Conservation (phyloP, 2,888 invertebrate species). For the Orthosia cruda region DNA sequence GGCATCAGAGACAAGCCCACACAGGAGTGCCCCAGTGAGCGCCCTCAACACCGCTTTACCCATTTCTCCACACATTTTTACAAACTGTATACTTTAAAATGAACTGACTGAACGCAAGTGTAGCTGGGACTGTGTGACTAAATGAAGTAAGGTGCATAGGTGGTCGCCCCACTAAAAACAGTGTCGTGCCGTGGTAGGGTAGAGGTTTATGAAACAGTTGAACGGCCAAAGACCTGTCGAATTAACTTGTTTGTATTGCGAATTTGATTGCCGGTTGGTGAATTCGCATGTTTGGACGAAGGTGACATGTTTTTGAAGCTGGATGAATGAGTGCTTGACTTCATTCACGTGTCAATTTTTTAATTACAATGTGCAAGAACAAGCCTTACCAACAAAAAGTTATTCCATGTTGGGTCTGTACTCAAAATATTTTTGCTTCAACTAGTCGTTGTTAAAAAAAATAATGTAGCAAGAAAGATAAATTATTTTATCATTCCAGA, state of each 20-base stretch:
- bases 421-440: too few relatives aligned
- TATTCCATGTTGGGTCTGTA: not conserved
- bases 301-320: slow-evolving; percentile 3
- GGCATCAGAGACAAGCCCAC: slow-evolving; percentile 87
- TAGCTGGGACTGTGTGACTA: slow-evolving; percentile 59
- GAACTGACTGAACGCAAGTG: slow-evolving; percentile 57
- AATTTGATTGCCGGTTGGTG: slow-evolving; percentile 17
- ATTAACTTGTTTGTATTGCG: slow-evolving; percentile 44
- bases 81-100: slow-evolving; percentile 48
- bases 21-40: slow-evolving; percentile 87
- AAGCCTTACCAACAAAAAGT: not conserved
- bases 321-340: too few relatives aligned
- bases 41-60: slow-evolving; percentile 89
- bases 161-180: slow-evolving; percentile 69
- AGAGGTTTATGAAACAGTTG: slow-evolving; percentile 56
- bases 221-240: slow-evolving; percentile 49
- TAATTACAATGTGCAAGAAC: not conserved
- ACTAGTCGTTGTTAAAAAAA: not conserved
- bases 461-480: too few relatives aligned
- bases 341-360: not conserved
- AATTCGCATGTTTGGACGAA: not conserved
- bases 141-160: slow-evolving; percentile 56
- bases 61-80: slow-evolving; percentile 89
- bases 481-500: not conserved
- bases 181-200: slow-evolving; percentile 63